Evolutionary conservation across 2,113 vertebrate species (phyloP).

Genomic region (Pandion haliaetus): DNA sequence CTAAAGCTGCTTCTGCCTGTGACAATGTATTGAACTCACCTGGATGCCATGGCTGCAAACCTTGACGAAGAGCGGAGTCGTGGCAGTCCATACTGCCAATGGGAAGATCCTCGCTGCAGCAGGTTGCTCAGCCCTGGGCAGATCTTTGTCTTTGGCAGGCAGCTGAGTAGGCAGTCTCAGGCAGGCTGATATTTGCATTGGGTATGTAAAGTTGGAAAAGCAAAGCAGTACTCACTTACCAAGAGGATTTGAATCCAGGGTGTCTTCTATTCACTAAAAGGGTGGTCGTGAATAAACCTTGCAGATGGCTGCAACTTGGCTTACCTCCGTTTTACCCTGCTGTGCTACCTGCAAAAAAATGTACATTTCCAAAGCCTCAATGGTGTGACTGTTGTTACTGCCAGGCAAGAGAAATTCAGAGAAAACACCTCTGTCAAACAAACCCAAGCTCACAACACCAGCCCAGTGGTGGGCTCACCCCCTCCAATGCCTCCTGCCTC

Average conservation of each 20-base stretch:
- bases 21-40: neutral
- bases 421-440: neutral
- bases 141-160: no score
- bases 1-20: neutral
- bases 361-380: neutral
- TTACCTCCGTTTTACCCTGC: neutral
- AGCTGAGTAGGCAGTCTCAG: neutral
- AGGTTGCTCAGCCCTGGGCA: neutral
- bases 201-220: neutral
- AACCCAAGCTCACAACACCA: neutral
- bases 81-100: fast-evolving
- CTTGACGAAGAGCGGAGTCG: fast-evolving
- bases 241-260: neutral
- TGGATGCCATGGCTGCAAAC: neutral
- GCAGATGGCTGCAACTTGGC: neutral
- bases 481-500: neutral
- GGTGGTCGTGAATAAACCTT: neutral
- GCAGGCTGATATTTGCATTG: neutral
- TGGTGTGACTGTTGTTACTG: neutral
- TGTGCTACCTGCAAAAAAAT: neutral
- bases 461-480: neutral
- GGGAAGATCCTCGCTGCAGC: neutral
- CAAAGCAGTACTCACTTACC: neutral
- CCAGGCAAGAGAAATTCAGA: neutral
- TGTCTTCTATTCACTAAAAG: neutral